Base-by-base conservation (phyloP, 1,140 invertebrate genomes). In the Aphaenogaster ashmeadi region DNA sequence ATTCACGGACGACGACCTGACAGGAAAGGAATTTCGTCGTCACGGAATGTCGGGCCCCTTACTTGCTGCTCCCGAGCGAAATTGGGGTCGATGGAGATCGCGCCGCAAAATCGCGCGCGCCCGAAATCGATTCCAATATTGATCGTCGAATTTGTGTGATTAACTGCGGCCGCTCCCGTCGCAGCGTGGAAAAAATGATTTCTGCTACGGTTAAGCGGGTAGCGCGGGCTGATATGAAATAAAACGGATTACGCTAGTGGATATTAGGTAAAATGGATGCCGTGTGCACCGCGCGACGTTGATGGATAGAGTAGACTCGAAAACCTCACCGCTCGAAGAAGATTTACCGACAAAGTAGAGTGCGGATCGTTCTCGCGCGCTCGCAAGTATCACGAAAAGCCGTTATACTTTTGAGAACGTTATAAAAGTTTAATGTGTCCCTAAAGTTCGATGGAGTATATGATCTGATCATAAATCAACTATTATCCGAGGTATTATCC, bases 391-490 rank as follows among this genome's bases (percentile, higher is more conserved):
- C 66, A 69, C 38, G 41, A 66, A 67, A 84, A 79, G 62, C 89
- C 50, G 71, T 67, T 62, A 33, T 84, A 88, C 71, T 87, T 74
- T 87, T 79, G 83, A 79, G 83, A 44, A 93, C 85, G 88, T 92
- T 91, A 92, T 92, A 91, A 93, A 94, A 94, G 89, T 94, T 94
- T 92, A 92, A 93, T 90, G 90, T 88, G 90, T 93, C 92, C 90
- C 90, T 90, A 86, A 93, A 93, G 92, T 94, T 93, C 92, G 90
- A 94, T 93, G 92, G 92, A 90, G 91, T 91, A 91, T 89, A 87
- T 90, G 91, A 92, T 93, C 90, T 86, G 89, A 89, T 92, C 93
- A 93, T 94, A 93, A 94, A 94, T 95, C 93, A 93, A 86, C 21
- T 86, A 66, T 81, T 64, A 87, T 83, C 67, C 78, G 52, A 64